A percentile compares a stretch with the other conserved stretches of the same genome.
Conservation (phyloP, 1,140 invertebrate genomes). For the Plectrocnemia conspersa region DNA sequence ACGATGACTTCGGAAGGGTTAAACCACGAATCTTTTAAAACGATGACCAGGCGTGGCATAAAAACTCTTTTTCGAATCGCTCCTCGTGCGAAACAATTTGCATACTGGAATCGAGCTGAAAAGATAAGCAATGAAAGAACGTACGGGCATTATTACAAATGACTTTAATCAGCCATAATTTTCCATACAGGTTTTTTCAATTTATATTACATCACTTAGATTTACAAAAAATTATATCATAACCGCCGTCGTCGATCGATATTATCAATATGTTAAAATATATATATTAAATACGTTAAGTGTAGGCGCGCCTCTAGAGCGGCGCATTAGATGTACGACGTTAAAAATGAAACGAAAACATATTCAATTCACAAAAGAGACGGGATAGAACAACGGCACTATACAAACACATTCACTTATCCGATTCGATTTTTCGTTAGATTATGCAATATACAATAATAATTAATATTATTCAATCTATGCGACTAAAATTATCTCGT, state of each 20-base stretch:
- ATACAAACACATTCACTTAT: conserved; percentile 24
- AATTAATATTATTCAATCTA: conserved; percentile 13
- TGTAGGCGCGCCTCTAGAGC: background rate
- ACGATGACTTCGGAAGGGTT: too few relatives aligned
- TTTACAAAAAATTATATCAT: conserved; percentile 31
- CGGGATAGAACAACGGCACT: conserved; percentile 18
- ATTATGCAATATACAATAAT: conserved; percentile 18
- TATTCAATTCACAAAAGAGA: conserved; percentile 10
- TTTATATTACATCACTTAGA: conserved; percentile 35
- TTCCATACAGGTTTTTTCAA: conserved; percentile 30
- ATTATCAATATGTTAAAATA: conserved; percentile 22
- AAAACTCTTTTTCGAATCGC: too few relatives aligned
- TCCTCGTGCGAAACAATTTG: too few relatives aligned
- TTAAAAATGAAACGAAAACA: background rate
- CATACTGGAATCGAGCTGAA: too few relatives aligned
- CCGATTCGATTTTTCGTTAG: conserved; percentile 19
- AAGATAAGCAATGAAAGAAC: conserved; percentile 5
- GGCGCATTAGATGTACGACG: background rate
- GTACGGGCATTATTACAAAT: conserved; percentile 35
- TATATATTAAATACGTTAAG: conserved; percentile 20
- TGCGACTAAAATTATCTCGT: conserved; percentile 8
- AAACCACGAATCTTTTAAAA: too few relatives aligned
- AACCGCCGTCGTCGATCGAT: conserved; percentile 21
- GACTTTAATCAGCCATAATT: conserved; percentile 36
- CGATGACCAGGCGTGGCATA: too few relatives aligned